Evolutionary conservation across 2,888 invertebrate genomes (phyloP).

Genomic region (Cordylochernes scorpioides): DNA sequence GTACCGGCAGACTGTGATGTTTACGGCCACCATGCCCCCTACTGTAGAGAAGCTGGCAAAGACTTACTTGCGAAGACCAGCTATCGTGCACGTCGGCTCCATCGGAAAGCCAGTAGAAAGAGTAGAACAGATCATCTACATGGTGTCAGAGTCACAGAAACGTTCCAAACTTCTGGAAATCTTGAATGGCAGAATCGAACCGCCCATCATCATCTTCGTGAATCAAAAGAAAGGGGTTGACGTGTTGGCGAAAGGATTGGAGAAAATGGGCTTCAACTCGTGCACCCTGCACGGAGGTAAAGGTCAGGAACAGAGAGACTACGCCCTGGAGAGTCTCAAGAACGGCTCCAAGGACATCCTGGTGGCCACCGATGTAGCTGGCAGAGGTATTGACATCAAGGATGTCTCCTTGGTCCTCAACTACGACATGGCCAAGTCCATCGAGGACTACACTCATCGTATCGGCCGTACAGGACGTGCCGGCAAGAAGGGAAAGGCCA

Average conservation of each 20-base stretch:
- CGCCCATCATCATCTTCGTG: constrained; percentile 96
- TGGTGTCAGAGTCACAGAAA: constrained; percentile 85
- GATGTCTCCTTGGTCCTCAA: constrained; percentile 97
- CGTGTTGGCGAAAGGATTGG: constrained; percentile 79
- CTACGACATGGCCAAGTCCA: constrained; percentile 98
- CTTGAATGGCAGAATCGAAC: constrained; percentile 55
- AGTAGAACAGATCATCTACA: constrained; percentile 85
- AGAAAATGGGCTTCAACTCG: constrained; percentile 85
- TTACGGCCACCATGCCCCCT: constrained; percentile 98
- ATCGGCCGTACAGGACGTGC: constrained; percentile 97
- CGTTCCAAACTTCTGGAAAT: constrained; percentile 71
- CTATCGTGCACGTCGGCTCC: constrained; percentile 89
- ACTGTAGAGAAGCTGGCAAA: constrained; percentile 86
- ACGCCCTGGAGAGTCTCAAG: constrained; percentile 83
- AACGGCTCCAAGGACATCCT: constrained; percentile 85
- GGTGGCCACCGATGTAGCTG: constrained; percentile 97
- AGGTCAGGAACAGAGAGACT: constrained; percentile 97
- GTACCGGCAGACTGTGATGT: constrained; percentile 97
- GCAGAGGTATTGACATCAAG: constrained; percentile 99
- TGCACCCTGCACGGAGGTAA: constrained; percentile 97
- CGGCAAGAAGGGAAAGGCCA: constrained; percentile 83
- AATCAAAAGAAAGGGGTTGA: constrained; percentile 99
- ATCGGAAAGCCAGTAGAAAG: constrained; percentile 89
- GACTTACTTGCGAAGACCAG: constrained; percentile 75
- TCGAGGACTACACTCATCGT: constrained; percentile 92